Base-by-base conservation (phyloP, 2,888 invertebrate species). In the Nemoura dubitans region DNA sequence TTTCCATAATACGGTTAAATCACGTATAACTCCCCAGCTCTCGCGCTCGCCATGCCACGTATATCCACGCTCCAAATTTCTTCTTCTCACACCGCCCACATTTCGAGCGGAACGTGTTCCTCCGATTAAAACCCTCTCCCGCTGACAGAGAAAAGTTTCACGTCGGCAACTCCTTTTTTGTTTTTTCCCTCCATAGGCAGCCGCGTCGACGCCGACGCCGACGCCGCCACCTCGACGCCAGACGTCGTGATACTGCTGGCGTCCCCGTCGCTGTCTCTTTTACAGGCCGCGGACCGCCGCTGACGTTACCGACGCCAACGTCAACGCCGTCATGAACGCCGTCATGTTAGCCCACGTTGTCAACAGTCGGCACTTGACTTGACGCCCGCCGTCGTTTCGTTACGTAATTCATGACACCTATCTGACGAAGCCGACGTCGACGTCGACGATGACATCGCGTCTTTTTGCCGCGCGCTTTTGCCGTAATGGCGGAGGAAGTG, bases 311-410 rank as follows among this genome's bases (percentile, higher is more conserved):
- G 25, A 6, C 28, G 25, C 80, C 80, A 6, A n/a, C n/a, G n/a
- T n/a, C 28, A 10, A 36, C 36, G 36, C 36, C 36, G 36, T 10
- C 36, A 36, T 36, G 36, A 3, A 6, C 80, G 25, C 27, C 80
- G 27, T 26, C 80, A 6, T 29, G 82, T 82, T 29, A 30, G n/a
- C 82, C 25, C 21, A 29, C 82, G 82, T 29, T 82, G 82, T 36
- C 82, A 82, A 29, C 36, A 36, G 83, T 83, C 83, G 36, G 83
- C 83, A 83, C 83, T 83, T 43, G 83, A 83, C 83, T 83, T 43
- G 83, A 43, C 29, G 43, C 83, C n/a, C 78, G 26, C 10, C 28
- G 78, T 78, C 26, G 78, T 14, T 59, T 28, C 28, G 78, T 78
- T 78, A 26, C 78, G 25, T 78, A 78, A 78, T 78, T 78, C 78